These are phyloP conservation scores for Phania funesta DNA, from an alignment of 2,888 invertebrate species.

Conservation along the genomic window DNA sequence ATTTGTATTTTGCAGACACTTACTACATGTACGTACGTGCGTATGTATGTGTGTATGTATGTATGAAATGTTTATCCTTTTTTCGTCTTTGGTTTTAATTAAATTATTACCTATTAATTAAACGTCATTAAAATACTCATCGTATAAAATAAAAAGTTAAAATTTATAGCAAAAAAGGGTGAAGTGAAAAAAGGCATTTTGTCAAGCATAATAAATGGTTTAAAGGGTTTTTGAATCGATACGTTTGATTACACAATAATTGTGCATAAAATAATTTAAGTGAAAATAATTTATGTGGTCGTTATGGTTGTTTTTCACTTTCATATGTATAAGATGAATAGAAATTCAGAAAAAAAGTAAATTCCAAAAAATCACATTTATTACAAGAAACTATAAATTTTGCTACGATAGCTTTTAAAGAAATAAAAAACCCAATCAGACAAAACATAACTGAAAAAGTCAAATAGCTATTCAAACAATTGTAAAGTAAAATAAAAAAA, in stretches of 20 bases:
- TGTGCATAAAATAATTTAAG: too few species aligned
- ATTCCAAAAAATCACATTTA: too few species aligned
- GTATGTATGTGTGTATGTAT: background rate
- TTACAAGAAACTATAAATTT: too few species aligned
- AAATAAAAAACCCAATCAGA: too few species aligned
- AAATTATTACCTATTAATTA: conserved; percentile 60
- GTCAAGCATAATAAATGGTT: background rate
- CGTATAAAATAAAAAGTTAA: conserved; percentile 12
- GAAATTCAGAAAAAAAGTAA: too few species aligned
- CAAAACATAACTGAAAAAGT: too few species aligned
- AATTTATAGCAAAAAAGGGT: background rate
- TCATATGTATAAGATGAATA: too few species aligned
- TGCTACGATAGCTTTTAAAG: too few species aligned
- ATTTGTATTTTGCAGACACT: background rate
- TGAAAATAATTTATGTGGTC: too few species aligned
- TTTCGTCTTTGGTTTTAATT: conserved; percentile 32
- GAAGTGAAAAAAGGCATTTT: background rate
- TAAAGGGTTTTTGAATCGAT: background rate
- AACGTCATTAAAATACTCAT: conserved; percentile 57
- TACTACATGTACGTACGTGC: background rate
- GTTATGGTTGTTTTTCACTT: too few species aligned
- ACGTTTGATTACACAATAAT: background rate
- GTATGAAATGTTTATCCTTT: background rate
- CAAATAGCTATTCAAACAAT: too few species aligned
- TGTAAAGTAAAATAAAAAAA: too few species aligned